Conservation (phyloP, 2,113 vertebrate species). For the Pangasianodon hypophthalmus region DNA sequence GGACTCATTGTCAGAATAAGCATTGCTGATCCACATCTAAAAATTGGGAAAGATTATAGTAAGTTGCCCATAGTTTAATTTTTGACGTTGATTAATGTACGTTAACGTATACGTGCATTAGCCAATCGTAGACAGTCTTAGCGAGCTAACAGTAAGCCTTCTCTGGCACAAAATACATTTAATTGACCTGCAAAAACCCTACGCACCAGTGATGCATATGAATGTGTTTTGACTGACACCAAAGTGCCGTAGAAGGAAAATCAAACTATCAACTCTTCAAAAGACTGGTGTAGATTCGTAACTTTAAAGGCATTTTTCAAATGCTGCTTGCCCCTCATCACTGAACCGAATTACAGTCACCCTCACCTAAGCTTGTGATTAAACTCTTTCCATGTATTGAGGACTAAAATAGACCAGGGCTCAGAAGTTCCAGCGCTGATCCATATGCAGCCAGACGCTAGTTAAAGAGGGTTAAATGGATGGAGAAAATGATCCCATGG, state of each 20-base stretch:
- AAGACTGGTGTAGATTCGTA: not conserved
- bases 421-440: not conserved
- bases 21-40: not conserved
- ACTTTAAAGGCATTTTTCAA: not conserved
- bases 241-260: not conserved
- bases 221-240: not conserved
- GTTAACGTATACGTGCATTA: not conserved
- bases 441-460: not conserved
- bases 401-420: slow-evolving; percentile 29
- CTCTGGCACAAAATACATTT: not conserved
- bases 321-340: not conserved
- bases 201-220: not conserved
- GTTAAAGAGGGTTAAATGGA: not conserved
- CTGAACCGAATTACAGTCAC: not conserved
- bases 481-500: slow-evolving; percentile 2
- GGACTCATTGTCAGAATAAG: not conserved
- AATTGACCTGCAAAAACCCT: not conserved
- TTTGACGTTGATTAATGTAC: not conserved
- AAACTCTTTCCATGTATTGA: slow-evolving; percentile 4
- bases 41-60: not conserved
- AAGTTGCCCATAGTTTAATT: not conserved
- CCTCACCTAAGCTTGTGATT: not conserved
- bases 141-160: not conserved
- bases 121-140: not conserved
- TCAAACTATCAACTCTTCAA: not conserved